Conservation (phyloP, 2,888 invertebrate species). For the Eustalomyia histrio region DNA sequence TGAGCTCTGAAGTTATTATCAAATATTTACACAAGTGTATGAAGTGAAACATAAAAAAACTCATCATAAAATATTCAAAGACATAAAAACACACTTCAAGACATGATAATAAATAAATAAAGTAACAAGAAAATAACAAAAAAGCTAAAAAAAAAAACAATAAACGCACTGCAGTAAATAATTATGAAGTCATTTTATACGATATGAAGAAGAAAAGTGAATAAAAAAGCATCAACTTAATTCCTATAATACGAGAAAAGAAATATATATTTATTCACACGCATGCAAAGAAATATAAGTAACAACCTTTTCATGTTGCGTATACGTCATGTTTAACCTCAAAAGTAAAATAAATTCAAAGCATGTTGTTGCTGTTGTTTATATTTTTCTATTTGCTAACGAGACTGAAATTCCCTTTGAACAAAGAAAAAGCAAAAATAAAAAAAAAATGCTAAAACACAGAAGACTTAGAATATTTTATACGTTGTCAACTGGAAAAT, state of each 20-base stretch:
- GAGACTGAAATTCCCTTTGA: slow-evolving; percentile 11
- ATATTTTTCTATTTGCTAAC: neutral
- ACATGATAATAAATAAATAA: slow-evolving; percentile 9
- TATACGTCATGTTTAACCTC: slow-evolving; percentile 48
- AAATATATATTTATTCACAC: neutral
- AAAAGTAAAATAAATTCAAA: slow-evolving; percentile 47
- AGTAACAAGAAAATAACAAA: slow-evolving; percentile 3
- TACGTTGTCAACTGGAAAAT: neutral
- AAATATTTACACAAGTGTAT: slow-evolving; percentile 16
- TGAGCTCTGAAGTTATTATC: slow-evolving; percentile 10
- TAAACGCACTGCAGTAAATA: slow-evolving; percentile 16
- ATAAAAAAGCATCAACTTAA: neutral
- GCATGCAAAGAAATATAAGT: slow-evolving; percentile 9
- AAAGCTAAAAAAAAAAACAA: slow-evolving; percentile 18
- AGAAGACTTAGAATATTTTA: neutral
- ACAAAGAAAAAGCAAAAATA: neutral
- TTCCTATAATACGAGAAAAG: neutral
- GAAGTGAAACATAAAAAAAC: neutral
- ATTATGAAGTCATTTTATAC: slow-evolving; percentile 10
- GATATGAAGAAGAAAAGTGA: neutral
- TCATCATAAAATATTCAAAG: slow-evolving; percentile 28
- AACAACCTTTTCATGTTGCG: slow-evolving; percentile 47
- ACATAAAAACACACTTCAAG: neutral
- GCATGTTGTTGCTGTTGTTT: slow-evolving; percentile 1
- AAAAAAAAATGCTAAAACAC: neutral